phyloP scores from a whole-genome alignment of 2,888 invertebrate genomes.

The Thereva nobilitata region DNA sequence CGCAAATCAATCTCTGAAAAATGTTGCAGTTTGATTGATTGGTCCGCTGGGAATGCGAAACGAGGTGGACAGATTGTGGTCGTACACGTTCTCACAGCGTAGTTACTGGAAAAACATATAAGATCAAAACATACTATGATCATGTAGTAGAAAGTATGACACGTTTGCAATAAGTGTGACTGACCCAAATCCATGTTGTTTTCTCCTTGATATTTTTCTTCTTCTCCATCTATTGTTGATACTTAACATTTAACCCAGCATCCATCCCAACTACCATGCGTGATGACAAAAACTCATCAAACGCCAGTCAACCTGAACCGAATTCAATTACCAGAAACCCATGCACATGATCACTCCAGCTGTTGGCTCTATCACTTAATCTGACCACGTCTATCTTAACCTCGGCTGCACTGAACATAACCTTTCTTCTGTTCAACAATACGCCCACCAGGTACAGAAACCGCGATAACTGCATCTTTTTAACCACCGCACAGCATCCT shows the following conservation, averaged over 20 bases:
- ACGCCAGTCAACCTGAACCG: slow-evolving; percentile 26
- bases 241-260: too few species aligned
- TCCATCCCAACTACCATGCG: neutral
- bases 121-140: neutral
- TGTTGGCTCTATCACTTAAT: slow-evolving; percentile 28
- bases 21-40: slow-evolving; percentile 30
- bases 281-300: slow-evolving; percentile 11
- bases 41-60: slow-evolving; percentile 26
- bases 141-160: too few species aligned
- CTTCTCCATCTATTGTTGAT: too few species aligned
- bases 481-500: slow-evolving; percentile 27
- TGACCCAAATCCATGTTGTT: too few species aligned
- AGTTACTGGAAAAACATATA: neutral
- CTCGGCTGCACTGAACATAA: slow-evolving; percentile 30
- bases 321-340: slow-evolving; percentile 20
- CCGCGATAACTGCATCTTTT: slow-evolving; percentile 33
- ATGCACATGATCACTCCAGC: slow-evolving; percentile 21
- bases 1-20: slow-evolving; percentile 32
- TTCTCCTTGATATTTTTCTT: too few species aligned
- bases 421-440: slow-evolving; percentile 35
- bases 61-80: slow-evolving; percentile 23
- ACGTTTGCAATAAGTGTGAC: too few species aligned
- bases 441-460: slow-evolving; percentile 34
- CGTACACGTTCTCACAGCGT: slow-evolving; percentile 4
- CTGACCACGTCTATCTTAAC: slow-evolving; percentile 30